These are phyloP conservation scores for Calidris pygmaea DNA, from an alignment of 2,113 vertebrate species.

Conservation along the genomic window DNA sequence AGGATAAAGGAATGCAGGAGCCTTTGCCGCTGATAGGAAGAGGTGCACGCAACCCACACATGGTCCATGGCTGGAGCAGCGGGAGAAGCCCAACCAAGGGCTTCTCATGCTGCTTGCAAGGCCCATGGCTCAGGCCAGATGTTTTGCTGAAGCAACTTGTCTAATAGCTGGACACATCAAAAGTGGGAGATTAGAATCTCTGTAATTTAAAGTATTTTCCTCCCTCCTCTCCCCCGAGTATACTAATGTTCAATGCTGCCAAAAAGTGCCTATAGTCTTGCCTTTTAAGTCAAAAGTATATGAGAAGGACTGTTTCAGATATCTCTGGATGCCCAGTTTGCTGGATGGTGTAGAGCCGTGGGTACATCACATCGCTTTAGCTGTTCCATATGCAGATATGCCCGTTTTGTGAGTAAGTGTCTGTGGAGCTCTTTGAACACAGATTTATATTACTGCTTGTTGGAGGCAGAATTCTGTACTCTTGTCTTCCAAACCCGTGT, in stretches of 20 bases:
- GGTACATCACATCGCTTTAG: not conserved
- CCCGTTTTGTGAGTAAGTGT: constrained; percentile 5
- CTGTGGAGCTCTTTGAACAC: constrained; percentile 8
- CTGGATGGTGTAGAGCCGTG: not conserved
- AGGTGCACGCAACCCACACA: accelerated
- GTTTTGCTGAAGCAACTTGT: not conserved
- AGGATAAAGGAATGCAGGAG: not conserved
- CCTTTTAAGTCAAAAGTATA: constrained; percentile 37
- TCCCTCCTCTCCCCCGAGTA: constrained; percentile 4
- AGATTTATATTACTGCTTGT: constrained; percentile 33
- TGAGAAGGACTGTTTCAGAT: not conserved
- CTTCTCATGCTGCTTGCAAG: not conserved
- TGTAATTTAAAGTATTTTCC: constrained; percentile 48
- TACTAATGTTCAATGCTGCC: not conserved
- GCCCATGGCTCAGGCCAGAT: not conserved
- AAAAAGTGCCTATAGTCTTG: constrained; percentile 9
- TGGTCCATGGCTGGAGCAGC: accelerated
- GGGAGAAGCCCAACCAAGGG: accelerated
- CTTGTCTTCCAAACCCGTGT: not conserved
- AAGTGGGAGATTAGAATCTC: constrained; percentile 48
- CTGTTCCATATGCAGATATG: constrained; percentile 28
- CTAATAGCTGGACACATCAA: not conserved
- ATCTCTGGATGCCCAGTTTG: constrained; percentile 17
- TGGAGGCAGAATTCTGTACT: constrained; percentile 19
- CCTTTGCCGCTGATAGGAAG: accelerated